Evolutionary conservation across 2,113 vertebrate genomes (phyloP), one percentile per base, ranked within the genome.

Genomic region (Leucopsar rothschildi): DNA sequence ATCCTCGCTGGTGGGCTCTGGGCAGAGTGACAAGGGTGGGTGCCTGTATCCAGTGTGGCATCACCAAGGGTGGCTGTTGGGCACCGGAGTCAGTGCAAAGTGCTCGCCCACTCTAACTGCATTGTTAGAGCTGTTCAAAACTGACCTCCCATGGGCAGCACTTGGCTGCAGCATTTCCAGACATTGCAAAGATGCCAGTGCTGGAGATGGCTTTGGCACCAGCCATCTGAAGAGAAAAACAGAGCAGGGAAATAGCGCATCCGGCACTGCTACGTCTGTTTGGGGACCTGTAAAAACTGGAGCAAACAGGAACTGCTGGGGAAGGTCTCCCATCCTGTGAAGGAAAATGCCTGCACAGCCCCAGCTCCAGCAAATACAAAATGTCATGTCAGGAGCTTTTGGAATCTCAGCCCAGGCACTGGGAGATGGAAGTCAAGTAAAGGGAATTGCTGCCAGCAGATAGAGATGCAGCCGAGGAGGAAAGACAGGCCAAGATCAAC

Each of bases 21-120:
- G 37, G 39, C 40, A 50, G 12, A 80, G 50, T 2, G 25, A 31
- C 25, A 5, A 0, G 0, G 13, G 24, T 4, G 52, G 31, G 61
- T 31, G 60, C 17, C 53, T 49, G 52, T 63, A 78, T 19, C 59
- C 8, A 69, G 49, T 0, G 1, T 10, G n/a, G 19, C 68, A 73
- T 25, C 78, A 68, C 49, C 7, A 4, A 42, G 14, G 33, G 42
- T 0, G 6, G 33, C 10, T 82, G 44, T 8, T 1, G 7, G 35
- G 56, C 47, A 44, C 1, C 0, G 0, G 27, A 71, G 27, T 7
- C 3, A 5, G 31, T 0, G 2, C 47, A 23, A 61, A 61, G 78
- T 66, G 39, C 56, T 81, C 0, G 0, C 8, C n/a, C 1, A 5
- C 57, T n/a, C 29, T 8, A 61, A 33, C 18, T 7, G 31, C 76